Base-by-base conservation (phyloP, 2,888 invertebrate species). In the Ochlodes sylvanus region DNA sequence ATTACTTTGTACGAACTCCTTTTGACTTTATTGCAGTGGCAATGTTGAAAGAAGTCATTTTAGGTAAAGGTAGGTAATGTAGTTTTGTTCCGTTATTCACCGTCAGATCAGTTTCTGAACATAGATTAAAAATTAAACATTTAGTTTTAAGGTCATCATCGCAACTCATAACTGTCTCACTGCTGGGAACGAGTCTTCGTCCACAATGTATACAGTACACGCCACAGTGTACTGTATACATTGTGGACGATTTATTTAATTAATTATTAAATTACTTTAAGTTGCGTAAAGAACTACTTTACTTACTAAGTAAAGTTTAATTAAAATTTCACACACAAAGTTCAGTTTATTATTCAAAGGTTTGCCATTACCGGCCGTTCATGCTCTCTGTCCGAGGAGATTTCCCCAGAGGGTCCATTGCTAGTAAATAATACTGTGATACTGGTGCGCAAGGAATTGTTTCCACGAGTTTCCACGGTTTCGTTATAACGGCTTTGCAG, bases 381-480 rank as follows among this genome's bases (percentile, higher is more conserved):
- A 55, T 63, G 64, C 63, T 66, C 64, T 50, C 67, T 69, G 71
- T 58, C 73, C 73, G 65, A 41, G 56, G 69, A 69, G 65, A 77
- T 76, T 77, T 77, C 76, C 76, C 75, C 44, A n/a, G 75, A 64
- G 75, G 56, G 63, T 55, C 64, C 68, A 68, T 68, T 61, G 62
- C 54, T 62, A 71, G 71, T 76, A 73, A 73, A 75, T 74, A 75
- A 71, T 61, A 61, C 50, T 63, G 56, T 70, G 65, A 68, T 67
- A 69, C 66, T 69, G 70, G 62, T 70, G 69, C 71, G 64, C 63
- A 63, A 73, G 73, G 61, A 54, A 67, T 67, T 61, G 61, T 67
- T 61, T 67, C 61, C 66, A 60, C 50, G 19, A 19, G 19, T 50
- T 44, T 15, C 15, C 17, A 50, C 50, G 19, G 50, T 12, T 50